Evolutionary conservation across 2,113 vertebrate genomes (phyloP), one percentile per base, ranked within the genome.

Genomic region (Callipepla squamata): DNA sequence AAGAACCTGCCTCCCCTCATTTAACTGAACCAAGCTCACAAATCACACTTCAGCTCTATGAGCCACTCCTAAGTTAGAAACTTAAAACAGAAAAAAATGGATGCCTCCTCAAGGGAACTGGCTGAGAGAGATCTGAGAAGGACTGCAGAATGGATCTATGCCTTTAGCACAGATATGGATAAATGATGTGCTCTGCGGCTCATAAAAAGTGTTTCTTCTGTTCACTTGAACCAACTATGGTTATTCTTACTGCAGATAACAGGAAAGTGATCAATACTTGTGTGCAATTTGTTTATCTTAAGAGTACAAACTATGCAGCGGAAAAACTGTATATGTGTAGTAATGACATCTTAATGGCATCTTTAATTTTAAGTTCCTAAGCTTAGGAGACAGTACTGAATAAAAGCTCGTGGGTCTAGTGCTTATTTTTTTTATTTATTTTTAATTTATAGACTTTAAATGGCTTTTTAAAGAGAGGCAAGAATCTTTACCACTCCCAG

Each of bases 211-310:
- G 6, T 21, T 83, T 23, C 4, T 32, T 63, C 51, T 26, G 16
- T 8, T 6, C 11, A 18, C 65, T 69, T 69, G 70, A 81, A 22
- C 11, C 22, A 81, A 57, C 21, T 19, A 57, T 1, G 2, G 25
- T 42, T 80, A 55, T 70, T 69, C 15, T 28, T 11, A 16, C 47
- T 36, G 12, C 36, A 8, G 22, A 48, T 40, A 82, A 22, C 10
- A 45, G 42, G 4, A 42, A 75, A 25, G 2, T 4, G 78, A 85
- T 85, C 44, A 90, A 96, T 95, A 96, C 89, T 91, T 85, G 78
- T 66, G 91, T 85, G 87, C 93, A 88, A 96, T 95, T 95, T 93
- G 85, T 96, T 92, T 85, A 89, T 78, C 66, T 96, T 92, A 28
- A 59, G 89, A 96, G 36, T 72, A 81, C 92, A 95, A 97, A 96